Conservation (phyloP, 2,888 invertebrate genomes). For the Neoaliturus tenellus region DNA sequence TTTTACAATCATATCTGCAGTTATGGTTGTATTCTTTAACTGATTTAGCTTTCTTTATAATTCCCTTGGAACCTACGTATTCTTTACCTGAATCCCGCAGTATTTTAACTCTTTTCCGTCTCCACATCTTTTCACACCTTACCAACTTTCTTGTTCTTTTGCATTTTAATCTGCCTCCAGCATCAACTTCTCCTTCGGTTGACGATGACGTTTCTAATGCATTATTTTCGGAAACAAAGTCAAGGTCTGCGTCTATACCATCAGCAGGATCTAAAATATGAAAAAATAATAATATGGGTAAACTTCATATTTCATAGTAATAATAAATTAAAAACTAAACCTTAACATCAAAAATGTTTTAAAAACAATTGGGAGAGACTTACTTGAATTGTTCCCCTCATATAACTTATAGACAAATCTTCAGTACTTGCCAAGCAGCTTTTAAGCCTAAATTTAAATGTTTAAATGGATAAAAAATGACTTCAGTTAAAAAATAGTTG, state of each 20-base stretch:
- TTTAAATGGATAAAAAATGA: too few species aligned
- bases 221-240: background rate
- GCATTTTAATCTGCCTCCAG: background rate
- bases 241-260: background rate
- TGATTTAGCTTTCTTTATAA: background rate
- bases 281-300: too few species aligned
- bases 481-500: too few species aligned
- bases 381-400: too few species aligned
- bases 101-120: background rate
- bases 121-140: constrained; percentile 2
- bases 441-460: too few species aligned
- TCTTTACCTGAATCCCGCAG: constrained; percentile 17
- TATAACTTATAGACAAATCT: too few species aligned
- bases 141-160: background rate
- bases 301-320: too few species aligned
- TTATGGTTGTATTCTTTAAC: constrained; percentile 9
- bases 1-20: constrained; percentile 12
- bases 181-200: background rate
- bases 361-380: too few species aligned
- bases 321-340: too few species aligned
- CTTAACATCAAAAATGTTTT: too few species aligned
- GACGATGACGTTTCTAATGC: background rate
- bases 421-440: too few species aligned
- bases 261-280: background rate
- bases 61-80: constrained; percentile 6